phyloP scores from a whole-genome alignment of 2,888 invertebrate genomes.

The Andrena chrysosceles region DNA sequence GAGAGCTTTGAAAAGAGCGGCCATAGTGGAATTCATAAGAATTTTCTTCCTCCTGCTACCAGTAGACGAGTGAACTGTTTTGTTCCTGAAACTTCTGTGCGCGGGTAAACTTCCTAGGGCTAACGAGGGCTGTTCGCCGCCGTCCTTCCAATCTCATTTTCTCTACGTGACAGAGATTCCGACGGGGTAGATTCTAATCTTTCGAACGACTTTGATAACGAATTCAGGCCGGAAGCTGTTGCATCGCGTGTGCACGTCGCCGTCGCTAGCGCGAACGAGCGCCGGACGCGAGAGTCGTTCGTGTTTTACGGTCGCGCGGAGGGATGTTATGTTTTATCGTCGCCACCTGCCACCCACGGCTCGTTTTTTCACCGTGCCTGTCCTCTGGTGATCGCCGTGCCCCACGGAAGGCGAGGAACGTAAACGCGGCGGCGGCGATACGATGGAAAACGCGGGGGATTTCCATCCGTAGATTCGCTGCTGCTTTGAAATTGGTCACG shows the following conservation, averaged over 20 bases:
- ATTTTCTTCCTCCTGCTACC: not conserved
- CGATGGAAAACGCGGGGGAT: not conserved
- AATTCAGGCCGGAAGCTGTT: slow-evolving; percentile 14
- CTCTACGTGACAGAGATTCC: slow-evolving; percentile 13
- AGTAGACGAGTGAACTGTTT: not conserved
- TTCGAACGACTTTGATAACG: slow-evolving; percentile 17
- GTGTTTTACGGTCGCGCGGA: not conserved
- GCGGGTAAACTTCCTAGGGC: not conserved
- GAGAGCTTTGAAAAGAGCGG: not conserved
- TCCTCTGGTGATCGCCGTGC: not conserved
- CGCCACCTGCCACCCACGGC: not conserved
- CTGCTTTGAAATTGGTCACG: slow-evolving; percentile 1
- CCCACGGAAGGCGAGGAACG: not conserved
- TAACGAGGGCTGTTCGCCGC: not conserved
- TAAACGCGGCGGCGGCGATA: not conserved
- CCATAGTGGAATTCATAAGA: not conserved
- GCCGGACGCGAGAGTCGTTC: not conserved
- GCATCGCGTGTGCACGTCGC: slow-evolving; percentile 1
- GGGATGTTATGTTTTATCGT: not conserved
- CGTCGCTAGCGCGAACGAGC: not conserved
- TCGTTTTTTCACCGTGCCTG: too few relatives aligned
- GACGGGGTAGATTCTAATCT: slow-evolving; percentile 4
- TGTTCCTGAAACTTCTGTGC: not conserved
- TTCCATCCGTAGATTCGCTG: slow-evolving; percentile 3
- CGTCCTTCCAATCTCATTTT: slow-evolving; percentile 10